Base-by-base conservation (phyloP, 1,140 invertebrate genomes). In the Drusus annulatus region DNA sequence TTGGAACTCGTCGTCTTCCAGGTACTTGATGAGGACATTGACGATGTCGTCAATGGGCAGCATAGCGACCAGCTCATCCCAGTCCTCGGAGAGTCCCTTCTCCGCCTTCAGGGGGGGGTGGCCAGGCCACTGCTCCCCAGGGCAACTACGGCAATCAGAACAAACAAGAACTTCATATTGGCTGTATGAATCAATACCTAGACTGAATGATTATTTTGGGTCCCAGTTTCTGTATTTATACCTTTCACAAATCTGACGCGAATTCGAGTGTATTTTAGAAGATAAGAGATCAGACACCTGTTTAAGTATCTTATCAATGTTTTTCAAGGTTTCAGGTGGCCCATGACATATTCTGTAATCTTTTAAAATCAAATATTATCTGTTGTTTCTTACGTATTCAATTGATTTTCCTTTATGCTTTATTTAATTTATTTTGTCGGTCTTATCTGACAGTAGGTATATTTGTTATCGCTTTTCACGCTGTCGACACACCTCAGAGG, bases 1-100 rank as follows among this genome's bases (percentile, higher is more conserved):
- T 56, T 81, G 80, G 10, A 81, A 65, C 69, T 81, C 76, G 10
- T 69, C 58, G 45, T 81, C 80, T 13, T 78, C 51, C 25, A 78
- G 21, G 56, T 54, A 81, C 17, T 31, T 54, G 69, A 78, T 21
- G 15, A 81, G 1, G 51, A 75, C 78, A 19, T n/a, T 19, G 21
- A 78, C 2, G 15, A 81, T 75, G 15, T 81, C 68, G 2, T 78
- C 68, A 16, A 36, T 5, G 2, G 80, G 80, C 5, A 78, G 50
- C 15, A 81, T 50, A 4, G 36, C 80, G 1, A 81, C 45, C 25
- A 81, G 75, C 16, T 81, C 80, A 19, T 81, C 56, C 1, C 73
- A 31, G 52, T 81, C 80, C 3, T 17, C 36, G 62, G 17, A 31
- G 31, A 69, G 45, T 10, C 21, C 25, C 25, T 54, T 56, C 45